Conservation (phyloP, 2,888 invertebrate species). For the Drosophila pegasa region DNA sequence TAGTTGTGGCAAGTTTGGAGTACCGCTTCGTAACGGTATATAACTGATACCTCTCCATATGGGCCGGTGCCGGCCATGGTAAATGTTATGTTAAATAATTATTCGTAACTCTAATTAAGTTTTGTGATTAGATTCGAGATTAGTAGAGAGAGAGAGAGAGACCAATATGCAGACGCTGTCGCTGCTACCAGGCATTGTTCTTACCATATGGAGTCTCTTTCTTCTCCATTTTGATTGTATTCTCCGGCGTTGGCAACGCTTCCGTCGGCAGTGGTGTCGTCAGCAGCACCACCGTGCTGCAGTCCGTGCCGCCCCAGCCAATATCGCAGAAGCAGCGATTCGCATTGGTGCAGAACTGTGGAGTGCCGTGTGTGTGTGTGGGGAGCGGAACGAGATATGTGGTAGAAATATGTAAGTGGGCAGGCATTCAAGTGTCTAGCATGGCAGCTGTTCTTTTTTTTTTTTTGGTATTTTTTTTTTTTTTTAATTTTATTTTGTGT, state of each 20-base stretch:
- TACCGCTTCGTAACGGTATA: constrained; percentile 19
- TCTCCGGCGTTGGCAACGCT: constrained; percentile 87
- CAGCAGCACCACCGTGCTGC: constrained; percentile 91
- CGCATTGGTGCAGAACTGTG: constrained; percentile 95
- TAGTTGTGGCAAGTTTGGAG: constrained; percentile 33
- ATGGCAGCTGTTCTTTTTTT: not conserved
- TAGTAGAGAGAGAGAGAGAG: constrained; percentile 6
- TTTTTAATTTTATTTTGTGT: not conserved
- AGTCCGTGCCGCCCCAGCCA: constrained; percentile 95
- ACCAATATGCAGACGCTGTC: constrained; percentile 12
- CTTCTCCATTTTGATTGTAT: constrained; percentile 90
- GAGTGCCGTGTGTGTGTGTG: constrained; percentile 3
- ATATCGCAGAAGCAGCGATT: constrained; percentile 96
- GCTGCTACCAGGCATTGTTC: constrained; percentile 74
- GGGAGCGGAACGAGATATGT: constrained; percentile 18
- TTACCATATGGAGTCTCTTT: constrained; percentile 97
- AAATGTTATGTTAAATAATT: constrained; percentile 42
- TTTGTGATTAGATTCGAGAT: constrained; percentile 32
- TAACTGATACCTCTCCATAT: constrained; percentile 49
- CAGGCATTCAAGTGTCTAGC: constrained; percentile 10
- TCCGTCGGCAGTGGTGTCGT: constrained; percentile 87
- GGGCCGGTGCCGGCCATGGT: constrained; percentile 49
- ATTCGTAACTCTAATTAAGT: constrained; percentile 12
- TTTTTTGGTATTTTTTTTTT: not conserved
- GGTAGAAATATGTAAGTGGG: constrained; percentile 23